Base-by-base conservation (phyloP, 2,888 invertebrate genomes). In the Eristalis intricaria region DNA sequence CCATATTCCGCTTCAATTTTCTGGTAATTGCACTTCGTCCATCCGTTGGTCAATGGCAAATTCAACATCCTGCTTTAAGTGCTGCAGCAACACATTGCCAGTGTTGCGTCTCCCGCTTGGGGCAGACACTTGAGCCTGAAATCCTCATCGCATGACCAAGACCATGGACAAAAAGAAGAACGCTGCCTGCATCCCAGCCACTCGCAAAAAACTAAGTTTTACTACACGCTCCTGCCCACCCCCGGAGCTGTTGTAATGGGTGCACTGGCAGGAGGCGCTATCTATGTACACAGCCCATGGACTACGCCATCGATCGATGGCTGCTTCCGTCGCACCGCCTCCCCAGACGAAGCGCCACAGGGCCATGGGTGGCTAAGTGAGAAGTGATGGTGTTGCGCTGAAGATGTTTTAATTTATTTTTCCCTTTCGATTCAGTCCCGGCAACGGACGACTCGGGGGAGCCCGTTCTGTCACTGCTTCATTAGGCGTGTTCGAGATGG, bases 1-100 rank as follows among this genome's bases (percentile, higher is more conserved):
- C 35, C 58, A 76, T 60, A 60, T 68, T 66, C 60, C 56, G 66
- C 65, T 38, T 58, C 58, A 76, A 76, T 76, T 76, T 76, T 66
- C 66, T 66, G 66, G 66, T 76, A 76, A 76, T 66, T 76, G 66
- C 60, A 60, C 75, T 68, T 66, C 66, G 56, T 66, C 75, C 43
- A 60, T 66, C 60, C 40, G 29, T 66, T 58, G 58, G 19, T 29
- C 29, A n/a, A 40, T 40, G 40, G 40, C 60, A 66, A 66, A 73
- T 10, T 63, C 66, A 58, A 38, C 7, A n/a, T 32, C 22, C 58
- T 60, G 38, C 19, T 50, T 50, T 50, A 66, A 50, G 50, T 50
- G 13, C 56, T 26, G n/a, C 63, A 76, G 68, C 29, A 80, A 64
- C 58, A 76, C n/a, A 76, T 58, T 84, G 75, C 75, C 66, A 40